Base-by-base conservation (phyloP, 2,797 vertebrate species). In the Valencia hispanica region DNA sequence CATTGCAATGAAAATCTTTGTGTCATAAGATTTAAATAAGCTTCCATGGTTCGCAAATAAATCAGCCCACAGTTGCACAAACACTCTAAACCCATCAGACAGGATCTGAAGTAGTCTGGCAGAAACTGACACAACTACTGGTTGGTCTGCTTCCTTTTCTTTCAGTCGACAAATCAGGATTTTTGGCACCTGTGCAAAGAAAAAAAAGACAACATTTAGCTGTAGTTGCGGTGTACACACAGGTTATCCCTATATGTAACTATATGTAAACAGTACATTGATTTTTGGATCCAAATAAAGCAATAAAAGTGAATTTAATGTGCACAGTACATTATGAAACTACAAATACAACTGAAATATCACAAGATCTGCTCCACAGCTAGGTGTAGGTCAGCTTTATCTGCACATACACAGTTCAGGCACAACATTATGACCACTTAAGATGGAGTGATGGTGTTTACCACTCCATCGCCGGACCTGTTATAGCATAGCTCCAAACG, bases 51-150 rank as follows among this genome's bases (percentile, higher is more conserved):
- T 32, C 22, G n/a, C 11, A 39, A 27, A 17, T 65, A 47, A 36
- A 73, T 17, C 63, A 43, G 47, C 53, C 41, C 51, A 75, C 61
- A 68, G 77, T 84, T 86, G 74, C 68, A 65, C 25, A 39, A 55
- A 41, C 30, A 68, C 53, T 25, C 71, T 22, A 88, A 94, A 92
- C 87, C 83, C 68, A 92, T 18, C 89, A 77, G 89, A 91, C 92
- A 84, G 92, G 92, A 89, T 94, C 68, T 86, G 41, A 78, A 86
- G 80, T 69, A 70, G 80, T 78, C 57, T 83, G 77, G 88, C 81
- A 86, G 81, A 89, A 91, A 92, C 86, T 63, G 66, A 80, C 51
- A 78, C 73, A 82, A 72, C 87, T 84, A 78, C 84, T 85, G 79
- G 77, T 39, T 61, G n/a, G 79, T 84, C 75, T 61, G 32, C 53